Conservation (phyloP, 2,797 vertebrate species). For the Podarcis siculus region DNA sequence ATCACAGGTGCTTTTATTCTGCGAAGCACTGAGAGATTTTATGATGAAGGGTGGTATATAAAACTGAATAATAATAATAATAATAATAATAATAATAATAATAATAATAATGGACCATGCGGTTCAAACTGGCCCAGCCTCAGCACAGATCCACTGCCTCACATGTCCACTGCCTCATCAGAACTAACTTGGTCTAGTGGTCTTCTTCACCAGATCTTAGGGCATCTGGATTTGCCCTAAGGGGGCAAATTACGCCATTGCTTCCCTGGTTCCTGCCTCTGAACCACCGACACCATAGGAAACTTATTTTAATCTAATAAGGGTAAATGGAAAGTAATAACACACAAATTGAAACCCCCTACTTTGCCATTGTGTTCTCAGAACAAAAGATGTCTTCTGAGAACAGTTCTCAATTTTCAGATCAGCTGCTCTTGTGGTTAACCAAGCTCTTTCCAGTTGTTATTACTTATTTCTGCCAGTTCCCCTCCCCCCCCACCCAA, state of each 20-base stretch:
- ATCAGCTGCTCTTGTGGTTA: constrained; percentile 55
- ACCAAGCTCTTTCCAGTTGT: constrained; percentile 62
- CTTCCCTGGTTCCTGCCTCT: not conserved
- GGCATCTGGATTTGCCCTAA: not conserved
- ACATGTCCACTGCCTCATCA: no score
- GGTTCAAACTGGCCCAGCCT: not conserved
- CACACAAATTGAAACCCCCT: constrained; percentile 19
- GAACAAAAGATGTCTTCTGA: constrained; percentile 45
- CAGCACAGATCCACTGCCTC: no score
- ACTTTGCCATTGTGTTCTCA: constrained; percentile 39
- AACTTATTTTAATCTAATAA: constrained; percentile 61
- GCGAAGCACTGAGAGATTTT: no score
- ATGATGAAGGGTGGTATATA: no score
- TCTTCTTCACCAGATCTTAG: not conserved
- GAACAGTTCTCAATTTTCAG: constrained; percentile 60
- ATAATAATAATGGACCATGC: no score
- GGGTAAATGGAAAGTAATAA: constrained; percentile 46
- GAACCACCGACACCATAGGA: not conserved
- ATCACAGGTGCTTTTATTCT: no score
- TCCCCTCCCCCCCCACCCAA: not conserved
- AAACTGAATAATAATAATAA: no score
- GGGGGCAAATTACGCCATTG: not conserved
- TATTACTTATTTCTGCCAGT: constrained; percentile 57
- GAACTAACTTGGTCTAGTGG: no score
- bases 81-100: no score